Conservation (phyloP, 2,888 invertebrate species). For the Monochamus alternatus region DNA sequence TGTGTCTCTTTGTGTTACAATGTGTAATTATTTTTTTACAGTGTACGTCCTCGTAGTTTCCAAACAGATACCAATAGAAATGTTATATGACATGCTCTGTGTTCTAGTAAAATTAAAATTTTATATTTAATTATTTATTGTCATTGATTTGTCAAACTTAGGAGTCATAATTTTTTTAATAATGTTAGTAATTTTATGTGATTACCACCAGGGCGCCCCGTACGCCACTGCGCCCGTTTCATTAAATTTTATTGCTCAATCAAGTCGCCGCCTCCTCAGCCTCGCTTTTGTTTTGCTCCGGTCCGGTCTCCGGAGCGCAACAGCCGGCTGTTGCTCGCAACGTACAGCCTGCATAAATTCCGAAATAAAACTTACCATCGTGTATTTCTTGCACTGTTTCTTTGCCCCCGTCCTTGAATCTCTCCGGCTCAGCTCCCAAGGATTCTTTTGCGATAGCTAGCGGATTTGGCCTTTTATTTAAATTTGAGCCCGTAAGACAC, state of each 20-base stretch:
- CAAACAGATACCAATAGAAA: too few species aligned
- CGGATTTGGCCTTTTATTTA: background rate
- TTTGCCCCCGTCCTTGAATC: background rate
- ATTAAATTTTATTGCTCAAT: conserved; percentile 24
- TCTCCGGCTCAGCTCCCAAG: background rate
- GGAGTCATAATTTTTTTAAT: too few species aligned
- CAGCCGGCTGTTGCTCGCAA: conserved; percentile 21
- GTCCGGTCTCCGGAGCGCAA: conserved; percentile 20
- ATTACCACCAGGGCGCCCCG: too few species aligned
- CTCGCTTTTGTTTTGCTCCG: conserved; percentile 11
- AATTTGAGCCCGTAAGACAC: background rate
- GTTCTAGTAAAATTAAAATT: too few species aligned
- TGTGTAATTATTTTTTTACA: too few species aligned
- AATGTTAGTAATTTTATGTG: too few species aligned
- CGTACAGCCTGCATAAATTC: conserved; percentile 5
- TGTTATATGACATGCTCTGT: too few species aligned
- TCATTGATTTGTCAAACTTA: too few species aligned
- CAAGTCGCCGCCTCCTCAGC: background rate
- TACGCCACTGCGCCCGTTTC: background rate
- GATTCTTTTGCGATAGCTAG: background rate
- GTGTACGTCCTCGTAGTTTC: too few species aligned
- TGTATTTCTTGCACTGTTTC: conserved; percentile 1
- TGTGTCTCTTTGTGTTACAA: too few species aligned
- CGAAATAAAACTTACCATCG: conserved; percentile 6
- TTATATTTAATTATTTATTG: too few species aligned